These are phyloP conservation scores for Ibycter americanus DNA, from an alignment of 2,797 vertebrate species.

Conservation along the genomic window DNA sequence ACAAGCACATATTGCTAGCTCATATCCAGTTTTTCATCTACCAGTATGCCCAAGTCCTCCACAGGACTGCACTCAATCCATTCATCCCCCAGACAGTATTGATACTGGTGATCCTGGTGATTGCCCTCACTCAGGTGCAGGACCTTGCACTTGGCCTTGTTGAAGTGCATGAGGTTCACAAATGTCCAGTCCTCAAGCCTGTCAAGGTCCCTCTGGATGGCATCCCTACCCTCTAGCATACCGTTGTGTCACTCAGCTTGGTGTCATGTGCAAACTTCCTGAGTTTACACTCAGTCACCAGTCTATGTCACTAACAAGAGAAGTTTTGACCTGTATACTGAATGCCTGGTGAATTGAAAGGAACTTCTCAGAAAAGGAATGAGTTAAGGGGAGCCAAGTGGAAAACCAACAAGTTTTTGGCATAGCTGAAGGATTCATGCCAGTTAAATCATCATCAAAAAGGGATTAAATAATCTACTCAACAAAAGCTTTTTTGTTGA, in stretches of 20 bases:
- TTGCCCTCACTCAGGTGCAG: fast-evolving
- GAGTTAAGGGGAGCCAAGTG: neutral
- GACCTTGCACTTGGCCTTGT: neutral
- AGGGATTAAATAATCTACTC: neutral
- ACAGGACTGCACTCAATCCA: neutral
- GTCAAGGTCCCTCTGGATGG: neutral
- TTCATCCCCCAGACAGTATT: neutral
- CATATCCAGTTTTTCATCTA: too few species aligned
- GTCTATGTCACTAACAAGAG: neutral
- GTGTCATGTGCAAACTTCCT: neutral
- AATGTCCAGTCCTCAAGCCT: neutral
- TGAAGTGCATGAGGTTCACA: neutral
- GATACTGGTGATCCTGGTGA: neutral
- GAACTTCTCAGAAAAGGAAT: neutral
- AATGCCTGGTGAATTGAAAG: neutral
- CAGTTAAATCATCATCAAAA: neutral
- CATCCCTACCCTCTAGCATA: neutral
- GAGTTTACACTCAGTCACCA: neutral
- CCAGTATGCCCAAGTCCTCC: neutral
- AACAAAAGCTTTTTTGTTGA: neutral
- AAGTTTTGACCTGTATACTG: neutral
- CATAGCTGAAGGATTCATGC: neutral
- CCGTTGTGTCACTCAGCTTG: fast-evolving
- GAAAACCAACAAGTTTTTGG: neutral
- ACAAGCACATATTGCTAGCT: neutral